Evolutionary conservation across 2,113 vertebrate genomes (phyloP).

Genomic region (Paramormyrops kingsleyae): DNA sequence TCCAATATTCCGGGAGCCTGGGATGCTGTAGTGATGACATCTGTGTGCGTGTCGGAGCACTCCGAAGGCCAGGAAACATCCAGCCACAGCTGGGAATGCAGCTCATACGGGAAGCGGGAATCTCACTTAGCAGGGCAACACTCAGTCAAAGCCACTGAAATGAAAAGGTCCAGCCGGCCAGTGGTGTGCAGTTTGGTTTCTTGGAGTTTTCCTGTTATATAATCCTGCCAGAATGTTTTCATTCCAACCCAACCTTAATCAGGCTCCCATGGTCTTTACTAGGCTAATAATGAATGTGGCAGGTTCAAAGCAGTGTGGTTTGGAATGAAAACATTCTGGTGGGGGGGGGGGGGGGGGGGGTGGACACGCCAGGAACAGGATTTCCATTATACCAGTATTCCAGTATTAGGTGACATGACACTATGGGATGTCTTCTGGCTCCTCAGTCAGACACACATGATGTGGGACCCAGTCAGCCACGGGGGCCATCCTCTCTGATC

Average conservation of each 20-base stretch:
- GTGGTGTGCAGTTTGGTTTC: not conserved
- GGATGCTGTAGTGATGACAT: not conserved
- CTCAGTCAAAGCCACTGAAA: not conserved
- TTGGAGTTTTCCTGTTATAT: not conserved
- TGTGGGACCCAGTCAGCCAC: not conserved
- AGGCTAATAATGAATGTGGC: not conserved
- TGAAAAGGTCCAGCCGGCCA: not conserved
- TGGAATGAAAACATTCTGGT: too few relatives aligned
- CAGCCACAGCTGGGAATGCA: not conserved
- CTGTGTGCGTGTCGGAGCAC: not conserved
- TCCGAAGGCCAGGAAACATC: not conserved
- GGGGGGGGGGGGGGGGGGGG: too few relatives aligned
- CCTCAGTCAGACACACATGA: not conserved
- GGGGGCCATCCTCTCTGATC: not conserved
- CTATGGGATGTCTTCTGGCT: not conserved
- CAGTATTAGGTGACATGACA: not conserved
- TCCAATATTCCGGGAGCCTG: not conserved
- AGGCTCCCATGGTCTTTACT: not conserved
- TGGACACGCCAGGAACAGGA: too few relatives aligned
- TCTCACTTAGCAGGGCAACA: not conserved
- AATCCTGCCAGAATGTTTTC: not conserved
- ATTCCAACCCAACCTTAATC: too few relatives aligned
- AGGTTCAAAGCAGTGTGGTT: too few relatives aligned
- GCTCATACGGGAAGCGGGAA: not conserved
- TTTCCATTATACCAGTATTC: not conserved